These are phyloP conservation scores for Ceratina japonica DNA, from an alignment of 1,140 invertebrate genomes.

Conservation along the genomic window DNA sequence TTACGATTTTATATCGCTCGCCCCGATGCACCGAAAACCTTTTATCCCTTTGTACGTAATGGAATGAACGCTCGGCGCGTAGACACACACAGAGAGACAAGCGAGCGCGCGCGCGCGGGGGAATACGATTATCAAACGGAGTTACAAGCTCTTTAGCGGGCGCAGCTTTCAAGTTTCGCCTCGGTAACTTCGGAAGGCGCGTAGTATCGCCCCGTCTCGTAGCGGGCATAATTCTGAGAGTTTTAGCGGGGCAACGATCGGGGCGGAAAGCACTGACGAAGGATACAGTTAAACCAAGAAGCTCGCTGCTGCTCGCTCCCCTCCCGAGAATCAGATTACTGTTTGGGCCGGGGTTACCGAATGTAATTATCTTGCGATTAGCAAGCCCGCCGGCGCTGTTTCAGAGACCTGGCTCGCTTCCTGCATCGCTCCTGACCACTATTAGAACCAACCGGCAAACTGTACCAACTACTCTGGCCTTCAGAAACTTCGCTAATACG, in stretches of 20 bases:
- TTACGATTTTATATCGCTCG: no score
- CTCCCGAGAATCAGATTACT: slow-evolving; percentile 54
- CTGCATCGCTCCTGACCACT: slow-evolving; percentile 44
- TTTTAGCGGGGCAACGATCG: neutral
- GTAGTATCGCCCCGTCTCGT: neutral
- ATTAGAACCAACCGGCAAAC: slow-evolving; percentile 50
- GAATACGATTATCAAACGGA: neutral
- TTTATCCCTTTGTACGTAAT: no score
- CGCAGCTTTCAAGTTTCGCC: slow-evolving; percentile 4
- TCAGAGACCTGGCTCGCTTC: neutral
- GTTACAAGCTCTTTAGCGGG: slow-evolving; percentile 1
- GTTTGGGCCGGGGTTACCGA: slow-evolving; percentile 49
- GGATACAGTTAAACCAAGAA: slow-evolving; percentile 44
- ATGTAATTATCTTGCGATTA: slow-evolving; percentile 59
- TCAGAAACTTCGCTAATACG: slow-evolving; percentile 2
- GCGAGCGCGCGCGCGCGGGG: no score
- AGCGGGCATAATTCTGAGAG: neutral
- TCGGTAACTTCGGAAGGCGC: neutral
- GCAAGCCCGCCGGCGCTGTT: slow-evolving; percentile 30
- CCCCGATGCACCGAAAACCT: no score
- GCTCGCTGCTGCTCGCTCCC: neutral
- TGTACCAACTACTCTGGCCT: slow-evolving; percentile 12
- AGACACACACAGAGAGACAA: no score
- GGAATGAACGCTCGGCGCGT: no score
- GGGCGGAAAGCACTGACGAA: neutral